These are phyloP conservation scores for Caerostris darwini DNA, from an alignment of 1,140 invertebrate species.

Conservation along the genomic window DNA sequence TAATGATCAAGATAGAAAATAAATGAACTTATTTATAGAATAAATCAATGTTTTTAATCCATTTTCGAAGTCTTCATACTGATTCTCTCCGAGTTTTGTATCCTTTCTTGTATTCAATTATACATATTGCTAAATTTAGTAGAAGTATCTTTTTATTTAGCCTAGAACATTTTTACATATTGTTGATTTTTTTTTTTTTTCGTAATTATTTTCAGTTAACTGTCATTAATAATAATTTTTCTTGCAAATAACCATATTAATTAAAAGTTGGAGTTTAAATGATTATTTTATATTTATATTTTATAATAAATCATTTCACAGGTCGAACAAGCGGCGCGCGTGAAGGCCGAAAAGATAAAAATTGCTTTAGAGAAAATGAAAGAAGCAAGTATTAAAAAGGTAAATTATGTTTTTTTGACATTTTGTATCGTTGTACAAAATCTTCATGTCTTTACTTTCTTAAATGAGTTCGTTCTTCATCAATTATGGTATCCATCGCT, in stretches of 20 bases:
- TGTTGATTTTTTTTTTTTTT: not conserved
- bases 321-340: constrained; percentile 78
- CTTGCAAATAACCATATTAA: not conserved
- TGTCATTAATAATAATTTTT: not conserved
- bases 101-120: too few species aligned
- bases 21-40: too few species aligned
- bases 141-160: too few species aligned
- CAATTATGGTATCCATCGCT: too few species aligned
- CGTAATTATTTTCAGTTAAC: not conserved
- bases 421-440: not conserved
- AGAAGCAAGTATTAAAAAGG: constrained; percentile 92
- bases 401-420: constrained; percentile 77
- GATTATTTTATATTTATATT: too few species aligned
- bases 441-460: not conserved
- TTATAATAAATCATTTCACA: constrained; percentile 5
- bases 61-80: too few species aligned
- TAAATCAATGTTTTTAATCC: too few species aligned
- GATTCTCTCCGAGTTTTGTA: too few species aligned
- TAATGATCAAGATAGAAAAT: too few species aligned
- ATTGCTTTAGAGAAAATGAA: constrained; percentile 97
- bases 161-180: not conserved
- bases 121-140: too few species aligned
- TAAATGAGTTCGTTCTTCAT: too few species aligned
- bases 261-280: not conserved
- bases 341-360: constrained; percentile 93